Evolutionary conservation across 2,797 vertebrate genomes (phyloP).

Genomic region (Myotis findleyi): DNA sequence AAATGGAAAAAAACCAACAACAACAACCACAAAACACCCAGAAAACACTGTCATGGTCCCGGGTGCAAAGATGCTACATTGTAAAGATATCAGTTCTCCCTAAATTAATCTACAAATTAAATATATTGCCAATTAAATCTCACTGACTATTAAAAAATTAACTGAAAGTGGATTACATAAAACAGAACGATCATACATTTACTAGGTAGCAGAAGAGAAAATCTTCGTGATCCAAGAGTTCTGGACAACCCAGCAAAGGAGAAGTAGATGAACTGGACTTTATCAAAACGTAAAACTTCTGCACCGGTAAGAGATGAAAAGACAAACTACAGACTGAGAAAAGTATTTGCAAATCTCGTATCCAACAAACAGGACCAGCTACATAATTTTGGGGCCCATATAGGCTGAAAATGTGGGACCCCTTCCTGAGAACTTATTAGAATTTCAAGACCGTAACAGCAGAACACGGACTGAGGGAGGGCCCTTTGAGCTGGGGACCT

Average conservation of each 20-base stretch:
- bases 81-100: conserved; percentile 6
- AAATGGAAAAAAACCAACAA: neutral
- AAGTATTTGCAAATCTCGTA: neutral
- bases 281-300: conserved; percentile 36
- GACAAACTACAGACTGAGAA: neutral
- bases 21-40: neutral
- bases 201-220: conserved; percentile 4
- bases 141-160: conserved; percentile 27
- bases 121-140: conserved; percentile 26
- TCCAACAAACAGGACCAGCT: neutral
- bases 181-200: neutral
- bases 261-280: conserved; percentile 19
- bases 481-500: neutral
- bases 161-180: neutral
- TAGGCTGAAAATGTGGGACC: neutral
- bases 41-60: neutral
- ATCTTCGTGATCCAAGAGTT: neutral
- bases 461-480: neutral
- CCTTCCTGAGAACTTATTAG: neutral
- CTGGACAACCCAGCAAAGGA: neutral
- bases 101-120: conserved; percentile 48
- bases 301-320: neutral
- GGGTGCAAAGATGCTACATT: neutral
- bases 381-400: neutral
- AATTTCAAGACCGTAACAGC: neutral